Conservation (phyloP, 2,113 vertebrate genomes). For the Cyrtonyx montezumae region DNA sequence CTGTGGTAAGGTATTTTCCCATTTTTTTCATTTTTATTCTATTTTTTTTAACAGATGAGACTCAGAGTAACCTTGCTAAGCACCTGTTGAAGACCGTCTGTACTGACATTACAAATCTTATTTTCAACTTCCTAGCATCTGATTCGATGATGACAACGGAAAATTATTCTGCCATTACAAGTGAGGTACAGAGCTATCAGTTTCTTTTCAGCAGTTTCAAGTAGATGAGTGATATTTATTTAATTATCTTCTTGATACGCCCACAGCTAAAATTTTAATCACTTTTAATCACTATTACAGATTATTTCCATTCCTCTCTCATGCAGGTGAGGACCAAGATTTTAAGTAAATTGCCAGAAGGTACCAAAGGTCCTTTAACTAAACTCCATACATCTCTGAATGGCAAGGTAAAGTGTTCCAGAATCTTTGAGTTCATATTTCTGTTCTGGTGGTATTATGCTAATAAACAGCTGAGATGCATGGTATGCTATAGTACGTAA, state of each 20-base stretch:
- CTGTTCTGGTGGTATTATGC: neutral
- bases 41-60: conserved; percentile 85
- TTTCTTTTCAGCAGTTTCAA: neutral
- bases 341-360: conserved; percentile 89
- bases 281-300: neutral
- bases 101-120: conserved; percentile 90
- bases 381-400: conserved; percentile 91
- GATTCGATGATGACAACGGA: conserved; percentile 93
- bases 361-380: conserved; percentile 85
- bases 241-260: neutral
- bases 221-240: neutral
- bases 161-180: conserved; percentile 83
- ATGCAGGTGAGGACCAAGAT: conserved; percentile 90
- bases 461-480: neutral
- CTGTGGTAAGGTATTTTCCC: neutral
- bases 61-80: conserved; percentile 86
- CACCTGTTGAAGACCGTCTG: conserved; percentile 92
- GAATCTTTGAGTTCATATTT: neutral
- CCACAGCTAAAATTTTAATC: neutral
- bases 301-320: neutral
- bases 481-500: neutral
- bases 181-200: conserved; percentile 78
- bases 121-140: conserved; percentile 91
- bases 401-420: conserved; percentile 85
- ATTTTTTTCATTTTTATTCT: neutral